Conservation (phyloP, 2,888 invertebrate species). For the Drosophila subquinaria region DNA sequence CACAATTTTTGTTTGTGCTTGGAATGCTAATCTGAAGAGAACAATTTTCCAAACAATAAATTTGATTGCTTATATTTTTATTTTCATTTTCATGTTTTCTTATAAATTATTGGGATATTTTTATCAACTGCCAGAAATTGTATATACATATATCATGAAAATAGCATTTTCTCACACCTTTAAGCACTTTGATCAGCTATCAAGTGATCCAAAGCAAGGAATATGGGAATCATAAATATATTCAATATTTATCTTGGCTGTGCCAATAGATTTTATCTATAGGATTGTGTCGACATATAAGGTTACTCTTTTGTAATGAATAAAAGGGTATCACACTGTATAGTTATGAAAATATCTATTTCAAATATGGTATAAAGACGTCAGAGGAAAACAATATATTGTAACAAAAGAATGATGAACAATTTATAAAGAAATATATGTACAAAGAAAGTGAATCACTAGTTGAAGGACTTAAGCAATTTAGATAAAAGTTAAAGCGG, state of each 20-base stretch:
- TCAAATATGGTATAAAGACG: constrained; percentile 17
- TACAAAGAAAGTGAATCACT: constrained; percentile 11
- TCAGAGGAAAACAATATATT: constrained; percentile 12
- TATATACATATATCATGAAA: constrained; percentile 40
- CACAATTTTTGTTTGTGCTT: constrained; percentile 9
- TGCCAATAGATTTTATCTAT: constrained; percentile 4
- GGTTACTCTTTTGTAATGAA: constrained; percentile 17
- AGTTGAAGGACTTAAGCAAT: neutral
- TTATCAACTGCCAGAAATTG: constrained; percentile 16
- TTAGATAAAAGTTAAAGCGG: neutral
- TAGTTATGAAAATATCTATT: neutral
- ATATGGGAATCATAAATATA: constrained; percentile 3
- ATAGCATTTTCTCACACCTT: constrained; percentile 51
- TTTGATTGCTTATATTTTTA: constrained; percentile 24
- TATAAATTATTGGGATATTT: constrained; percentile 26
- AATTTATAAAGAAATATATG: neutral
- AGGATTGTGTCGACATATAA: constrained; percentile 5
- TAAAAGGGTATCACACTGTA: constrained; percentile 13
- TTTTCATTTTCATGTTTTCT: constrained; percentile 25
- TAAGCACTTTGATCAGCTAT: constrained; percentile 45
- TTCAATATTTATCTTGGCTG: constrained; percentile 10
- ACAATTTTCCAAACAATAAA: constrained; percentile 44
- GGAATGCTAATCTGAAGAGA: constrained; percentile 42
- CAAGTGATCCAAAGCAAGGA: constrained; percentile 4
- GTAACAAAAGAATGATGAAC: neutral